Conservation (phyloP, 92 coral and sea anemone species). For the Parazoanthus atlanticus region DNA sequence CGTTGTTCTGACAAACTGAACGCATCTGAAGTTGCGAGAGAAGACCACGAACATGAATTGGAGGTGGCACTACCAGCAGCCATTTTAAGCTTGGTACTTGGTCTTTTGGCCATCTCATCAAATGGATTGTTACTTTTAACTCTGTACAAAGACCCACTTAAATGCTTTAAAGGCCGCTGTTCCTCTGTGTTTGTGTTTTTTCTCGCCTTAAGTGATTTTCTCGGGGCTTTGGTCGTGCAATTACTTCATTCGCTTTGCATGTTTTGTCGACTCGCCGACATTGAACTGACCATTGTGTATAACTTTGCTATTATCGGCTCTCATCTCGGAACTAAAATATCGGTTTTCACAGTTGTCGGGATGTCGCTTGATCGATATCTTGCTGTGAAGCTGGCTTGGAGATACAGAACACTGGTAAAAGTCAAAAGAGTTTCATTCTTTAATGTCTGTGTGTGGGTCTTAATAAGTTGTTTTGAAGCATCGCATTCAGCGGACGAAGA, state of each 20-base stretch:
- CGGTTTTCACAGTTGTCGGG: slow-evolving; percentile 66
- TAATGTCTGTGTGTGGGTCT: slow-evolving; percentile 57
- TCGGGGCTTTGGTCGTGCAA: slow-evolving; percentile 62
- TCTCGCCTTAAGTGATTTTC: slow-evolving; percentile 67
- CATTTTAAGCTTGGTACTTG: slow-evolving; percentile 64
- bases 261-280: slow-evolving; percentile 42
- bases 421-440: slow-evolving; percentile 42
- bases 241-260: slow-evolving; percentile 53
- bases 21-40: neutral
- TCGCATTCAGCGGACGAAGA: slow-evolving; percentile 46
- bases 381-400: slow-evolving; percentile 62
- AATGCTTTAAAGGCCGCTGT: slow-evolving; percentile 63
- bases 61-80: slow-evolving; percentile 49
- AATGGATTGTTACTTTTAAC: slow-evolving; percentile 74
- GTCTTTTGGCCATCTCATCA: slow-evolving; percentile 50
- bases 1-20: neutral
- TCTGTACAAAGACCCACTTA: slow-evolving; percentile 64
- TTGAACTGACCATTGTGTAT: slow-evolving; percentile 2
- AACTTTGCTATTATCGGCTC: slow-evolving; percentile 54
- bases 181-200: slow-evolving; percentile 56
- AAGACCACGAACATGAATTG: neutral
- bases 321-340: slow-evolving; percentile 65
- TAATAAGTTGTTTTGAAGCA: slow-evolving; percentile 56
- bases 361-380: slow-evolving; percentile 68
- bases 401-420: slow-evolving; percentile 55